These are phyloP conservation scores for Yponomeuta plumbellus DNA, from an alignment of 2,888 invertebrate species.

Conservation along the genomic window DNA sequence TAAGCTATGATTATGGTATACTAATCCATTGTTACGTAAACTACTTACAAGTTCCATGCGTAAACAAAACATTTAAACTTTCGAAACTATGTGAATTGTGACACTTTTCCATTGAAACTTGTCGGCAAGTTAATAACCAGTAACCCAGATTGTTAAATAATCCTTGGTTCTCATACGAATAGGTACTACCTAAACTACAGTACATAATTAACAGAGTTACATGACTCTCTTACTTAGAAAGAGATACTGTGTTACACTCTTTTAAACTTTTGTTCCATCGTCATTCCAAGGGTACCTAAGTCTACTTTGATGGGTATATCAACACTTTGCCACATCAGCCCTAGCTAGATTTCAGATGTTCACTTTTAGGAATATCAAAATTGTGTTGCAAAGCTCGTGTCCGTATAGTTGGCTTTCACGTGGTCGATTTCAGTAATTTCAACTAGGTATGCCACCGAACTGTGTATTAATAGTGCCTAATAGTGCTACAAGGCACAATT, in stretches of 20 bases:
- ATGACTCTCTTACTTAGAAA: not conserved
- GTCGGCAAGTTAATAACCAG: not conserved
- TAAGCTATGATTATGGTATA: not conserved
- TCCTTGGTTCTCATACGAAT: slow-evolving; percentile 7
- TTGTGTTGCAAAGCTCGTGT: too few species aligned
- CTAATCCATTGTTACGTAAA: not conserved
- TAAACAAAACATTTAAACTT: slow-evolving; percentile 5
- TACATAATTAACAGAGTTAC: slow-evolving; percentile 8
- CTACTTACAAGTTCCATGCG: not conserved
- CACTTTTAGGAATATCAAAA: too few species aligned
- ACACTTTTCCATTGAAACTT: slow-evolving; percentile 1
- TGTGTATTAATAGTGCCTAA: too few species aligned
- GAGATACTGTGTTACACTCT: not conserved
- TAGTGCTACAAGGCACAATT: too few species aligned
- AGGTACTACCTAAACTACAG: not conserved
- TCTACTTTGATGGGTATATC: too few species aligned
- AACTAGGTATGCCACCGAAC: too few species aligned
- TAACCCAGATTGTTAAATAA: slow-evolving; percentile 13
- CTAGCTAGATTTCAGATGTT: too few species aligned
- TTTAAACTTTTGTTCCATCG: too few species aligned
- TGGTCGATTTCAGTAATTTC: too few species aligned
- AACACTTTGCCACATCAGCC: too few species aligned
- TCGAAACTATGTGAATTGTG: slow-evolving; percentile 14
- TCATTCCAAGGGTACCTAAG: too few species aligned
- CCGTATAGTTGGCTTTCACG: too few species aligned